Conservation (phyloP, 2,797 vertebrate species). For the Pangasius mekongensis region DNA sequence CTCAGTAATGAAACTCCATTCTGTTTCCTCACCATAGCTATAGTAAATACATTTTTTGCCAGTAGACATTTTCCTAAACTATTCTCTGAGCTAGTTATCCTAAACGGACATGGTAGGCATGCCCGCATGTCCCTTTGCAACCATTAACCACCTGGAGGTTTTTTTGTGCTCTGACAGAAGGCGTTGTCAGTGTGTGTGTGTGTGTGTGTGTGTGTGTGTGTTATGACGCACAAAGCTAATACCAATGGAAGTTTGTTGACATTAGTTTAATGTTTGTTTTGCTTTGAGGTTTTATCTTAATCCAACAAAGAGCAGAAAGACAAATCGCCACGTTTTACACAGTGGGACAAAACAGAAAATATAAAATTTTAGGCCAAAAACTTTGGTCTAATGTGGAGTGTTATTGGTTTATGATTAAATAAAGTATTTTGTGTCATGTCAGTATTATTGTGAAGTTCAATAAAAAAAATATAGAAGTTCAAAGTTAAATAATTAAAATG, state of each 20-base stretch:
- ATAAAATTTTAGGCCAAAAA: background rate
- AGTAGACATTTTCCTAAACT: background rate
- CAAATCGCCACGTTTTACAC: background rate
- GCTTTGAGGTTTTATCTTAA: background rate
- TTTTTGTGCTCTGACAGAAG: slow-evolving; percentile 4
- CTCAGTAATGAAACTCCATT: background rate
- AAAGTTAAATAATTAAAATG: background rate
- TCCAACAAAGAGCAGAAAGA: background rate
- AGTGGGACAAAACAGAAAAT: background rate
- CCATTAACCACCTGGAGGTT: background rate
- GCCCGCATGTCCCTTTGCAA: background rate
- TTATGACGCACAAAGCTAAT: background rate
- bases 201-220: background rate
- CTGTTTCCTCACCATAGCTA: background rate
- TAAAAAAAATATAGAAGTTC: background rate
- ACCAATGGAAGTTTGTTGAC: background rate
- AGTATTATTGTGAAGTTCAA: background rate
- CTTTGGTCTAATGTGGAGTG: background rate
- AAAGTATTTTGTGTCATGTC: background rate
- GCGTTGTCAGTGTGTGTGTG: background rate
- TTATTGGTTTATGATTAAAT: background rate
- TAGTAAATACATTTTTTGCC: background rate
- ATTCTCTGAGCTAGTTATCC: background rate
- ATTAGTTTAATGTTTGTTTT: background rate
- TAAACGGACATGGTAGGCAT: background rate